Conservation (phyloP, 2,113 vertebrate genomes). For the Empidonax alnorum region DNA sequence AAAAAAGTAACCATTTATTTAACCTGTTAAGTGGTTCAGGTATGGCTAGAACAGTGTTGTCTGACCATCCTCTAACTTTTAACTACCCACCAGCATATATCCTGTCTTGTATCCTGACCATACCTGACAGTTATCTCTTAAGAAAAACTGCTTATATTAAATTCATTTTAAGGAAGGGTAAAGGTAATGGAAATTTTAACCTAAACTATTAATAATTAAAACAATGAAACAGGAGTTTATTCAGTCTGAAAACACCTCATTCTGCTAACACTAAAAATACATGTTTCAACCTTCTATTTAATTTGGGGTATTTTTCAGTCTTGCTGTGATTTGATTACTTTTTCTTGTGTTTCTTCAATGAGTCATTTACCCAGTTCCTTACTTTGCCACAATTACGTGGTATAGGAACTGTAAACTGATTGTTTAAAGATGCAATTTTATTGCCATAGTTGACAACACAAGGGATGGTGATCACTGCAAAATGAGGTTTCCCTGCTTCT, state of each 20-base stretch:
- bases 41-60: neutral
- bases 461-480: neutral
- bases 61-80: neutral
- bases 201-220: neutral
- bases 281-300: neutral
- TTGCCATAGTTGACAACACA: neutral
- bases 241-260: neutral
- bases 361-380: neutral
- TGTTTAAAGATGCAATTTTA: neutral
- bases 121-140: neutral
- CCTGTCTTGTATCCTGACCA: neutral
- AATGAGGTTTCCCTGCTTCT: neutral
- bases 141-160: neutral
- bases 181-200: neutral
- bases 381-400: rapidly evolving
- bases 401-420: neutral
- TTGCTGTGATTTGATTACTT: neutral
- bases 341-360: neutral
- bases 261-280: neutral
- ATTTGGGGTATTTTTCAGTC: neutral
- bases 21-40: neutral
- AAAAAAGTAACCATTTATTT: neutral
- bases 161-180: neutral
- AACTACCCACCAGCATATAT: neutral
- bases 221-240: neutral